These are phyloP conservation scores for Ambastaia sidthimunki DNA, from an alignment of 2,797 vertebrate genomes.

Conservation along the genomic window DNA sequence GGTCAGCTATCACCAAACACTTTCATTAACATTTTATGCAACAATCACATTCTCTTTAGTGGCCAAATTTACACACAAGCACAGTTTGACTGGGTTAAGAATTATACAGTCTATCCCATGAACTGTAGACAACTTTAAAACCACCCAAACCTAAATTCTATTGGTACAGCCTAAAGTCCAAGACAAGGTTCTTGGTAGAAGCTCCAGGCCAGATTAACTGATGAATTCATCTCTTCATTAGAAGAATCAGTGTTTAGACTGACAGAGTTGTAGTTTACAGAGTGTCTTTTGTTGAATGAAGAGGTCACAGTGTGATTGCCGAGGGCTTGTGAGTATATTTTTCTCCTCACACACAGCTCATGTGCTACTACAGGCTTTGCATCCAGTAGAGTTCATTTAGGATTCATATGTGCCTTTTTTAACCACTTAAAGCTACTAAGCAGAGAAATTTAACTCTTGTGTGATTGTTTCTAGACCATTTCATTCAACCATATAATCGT, in stretches of 20 bases:
- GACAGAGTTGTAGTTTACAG: conserved; percentile 55
- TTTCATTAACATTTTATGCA: conserved; percentile 76
- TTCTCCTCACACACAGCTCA: conserved; percentile 1
- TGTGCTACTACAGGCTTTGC: conserved; percentile 17
- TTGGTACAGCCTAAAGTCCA: conserved; percentile 21
- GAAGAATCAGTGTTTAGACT: conserved; percentile 72
- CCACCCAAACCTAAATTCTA: background rate
- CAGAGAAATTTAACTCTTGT: no score
- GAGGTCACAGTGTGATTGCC: conserved; percentile 10
- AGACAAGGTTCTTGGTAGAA: background rate
- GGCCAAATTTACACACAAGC: background rate
- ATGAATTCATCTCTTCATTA: conserved; percentile 72
- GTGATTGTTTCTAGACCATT: no score
- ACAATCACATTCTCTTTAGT: conserved; percentile 53
- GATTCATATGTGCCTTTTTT: conserved; percentile 10
- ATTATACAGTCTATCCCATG: background rate
- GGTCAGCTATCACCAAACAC: conserved; percentile 73
- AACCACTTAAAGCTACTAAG: no score
- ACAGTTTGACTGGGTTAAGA: background rate
- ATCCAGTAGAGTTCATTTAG: conserved; percentile 28
- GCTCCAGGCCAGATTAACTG: conserved; percentile 64
- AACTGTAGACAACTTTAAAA: background rate
- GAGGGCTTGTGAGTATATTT: conserved; percentile 25
- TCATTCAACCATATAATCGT: no score
- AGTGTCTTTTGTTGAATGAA: conserved; percentile 44